These are phyloP conservation scores for Hestina assimilis DNA, from an alignment of 1,140 invertebrate genomes.

Conservation along the genomic window DNA sequence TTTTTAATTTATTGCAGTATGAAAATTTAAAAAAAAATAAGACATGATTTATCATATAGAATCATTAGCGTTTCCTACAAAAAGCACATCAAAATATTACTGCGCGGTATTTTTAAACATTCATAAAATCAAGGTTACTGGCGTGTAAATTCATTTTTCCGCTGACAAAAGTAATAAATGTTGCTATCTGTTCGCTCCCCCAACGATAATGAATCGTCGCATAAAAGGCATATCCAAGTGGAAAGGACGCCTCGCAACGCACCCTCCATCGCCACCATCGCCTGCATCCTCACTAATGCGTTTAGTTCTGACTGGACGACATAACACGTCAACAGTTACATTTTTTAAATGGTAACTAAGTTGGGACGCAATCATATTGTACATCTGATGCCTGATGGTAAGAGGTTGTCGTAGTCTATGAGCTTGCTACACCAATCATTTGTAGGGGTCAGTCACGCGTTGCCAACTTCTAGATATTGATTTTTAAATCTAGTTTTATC, in stretches of 20 bases:
- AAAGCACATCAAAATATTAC: constrained; percentile 2
- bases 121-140: constrained; percentile 55
- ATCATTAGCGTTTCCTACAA: neutral
- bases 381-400: no score
- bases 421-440: no score
- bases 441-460: no score
- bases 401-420: no score
- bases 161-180: constrained; percentile 77
- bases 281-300: constrained; percentile 38
- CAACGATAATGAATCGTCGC: constrained; percentile 70
- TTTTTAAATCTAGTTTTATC: no score
- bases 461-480: no score
- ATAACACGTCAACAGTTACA: constrained; percentile 45
- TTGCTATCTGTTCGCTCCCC: constrained; percentile 66
- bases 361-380: no score
- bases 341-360: no score
- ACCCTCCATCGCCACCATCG: neutral
- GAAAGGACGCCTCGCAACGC: constrained; percentile 48
- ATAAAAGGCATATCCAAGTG: constrained; percentile 77
- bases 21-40: no score
- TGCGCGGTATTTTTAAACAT: constrained; percentile 27
- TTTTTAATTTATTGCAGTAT: no score
- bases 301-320: constrained; percentile 53
- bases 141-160: constrained; percentile 74
- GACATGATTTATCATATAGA: no score